phyloP scores from a whole-genome alignment of 2,113 vertebrate species.

The Cyanoramphus novaezelandiae region DNA sequence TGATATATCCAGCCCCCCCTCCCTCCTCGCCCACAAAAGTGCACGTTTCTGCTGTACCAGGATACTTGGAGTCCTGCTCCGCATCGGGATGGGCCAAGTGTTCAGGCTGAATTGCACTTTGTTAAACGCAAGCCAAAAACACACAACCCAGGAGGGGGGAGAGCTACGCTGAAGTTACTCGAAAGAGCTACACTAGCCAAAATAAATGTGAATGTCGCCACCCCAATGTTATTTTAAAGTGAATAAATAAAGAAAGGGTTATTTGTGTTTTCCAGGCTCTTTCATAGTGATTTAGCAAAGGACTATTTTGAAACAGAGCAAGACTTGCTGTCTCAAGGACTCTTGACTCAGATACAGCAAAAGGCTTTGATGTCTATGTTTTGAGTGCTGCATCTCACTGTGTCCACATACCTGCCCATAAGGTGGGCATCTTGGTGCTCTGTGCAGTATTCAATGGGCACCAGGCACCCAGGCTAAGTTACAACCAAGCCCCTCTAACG shows the following conservation, averaged over 20 bases:
- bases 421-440: accelerated
- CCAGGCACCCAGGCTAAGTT: background rate
- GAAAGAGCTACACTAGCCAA: slow-evolving; percentile 1
- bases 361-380: background rate
- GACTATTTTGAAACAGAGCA: background rate
- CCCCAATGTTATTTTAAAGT: background rate
- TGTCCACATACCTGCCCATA: accelerated
- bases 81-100: accelerated
- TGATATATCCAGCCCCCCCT: background rate
- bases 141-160: background rate
- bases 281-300: background rate
- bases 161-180: background rate
- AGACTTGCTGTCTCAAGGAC: background rate
- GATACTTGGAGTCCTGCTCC: background rate
- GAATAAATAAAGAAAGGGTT: background rate
- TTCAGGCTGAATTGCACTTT: background rate
- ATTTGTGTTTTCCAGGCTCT: background rate
- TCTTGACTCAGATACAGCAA: background rate
- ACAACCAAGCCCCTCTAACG: background rate
- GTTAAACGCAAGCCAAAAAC: background rate
- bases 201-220: background rate
- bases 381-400: background rate
- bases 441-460: accelerated
- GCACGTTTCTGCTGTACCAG: background rate
- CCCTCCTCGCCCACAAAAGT: background rate